Conservation (phyloP, 2,113 vertebrate genomes). For the Apodemus sylvaticus region DNA sequence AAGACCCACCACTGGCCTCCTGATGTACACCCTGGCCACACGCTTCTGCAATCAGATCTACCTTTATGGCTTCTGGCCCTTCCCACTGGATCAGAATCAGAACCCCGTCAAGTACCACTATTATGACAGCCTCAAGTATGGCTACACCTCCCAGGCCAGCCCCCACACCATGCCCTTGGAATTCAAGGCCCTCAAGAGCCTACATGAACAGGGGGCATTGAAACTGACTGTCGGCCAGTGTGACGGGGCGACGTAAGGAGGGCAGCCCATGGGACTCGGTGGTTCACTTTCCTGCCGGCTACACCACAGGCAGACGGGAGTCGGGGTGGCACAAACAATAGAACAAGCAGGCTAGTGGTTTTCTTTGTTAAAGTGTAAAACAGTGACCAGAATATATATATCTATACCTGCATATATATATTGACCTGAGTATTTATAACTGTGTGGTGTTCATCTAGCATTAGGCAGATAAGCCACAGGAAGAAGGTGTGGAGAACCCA, state of each 20-base stretch:
- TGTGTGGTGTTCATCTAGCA: conserved; percentile 86
- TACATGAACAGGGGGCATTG: conserved; percentile 95
- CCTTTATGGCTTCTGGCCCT: conserved; percentile 98
- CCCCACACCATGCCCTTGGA: conserved; percentile 98
- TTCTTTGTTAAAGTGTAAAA: conserved; percentile 84
- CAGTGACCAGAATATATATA: conserved; percentile 84
- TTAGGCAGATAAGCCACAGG: conserved; percentile 78
- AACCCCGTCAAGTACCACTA: conserved; percentile 97
- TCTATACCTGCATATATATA: conserved; percentile 85
- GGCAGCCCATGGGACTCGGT: conserved; percentile 35
- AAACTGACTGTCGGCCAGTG: conserved; percentile 94
- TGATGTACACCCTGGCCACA: conserved; percentile 98
- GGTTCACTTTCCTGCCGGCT: conserved; percentile 79
- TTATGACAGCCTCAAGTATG: conserved; percentile 94
- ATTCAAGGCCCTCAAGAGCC: conserved; percentile 93
- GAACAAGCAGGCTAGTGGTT: conserved; percentile 82
- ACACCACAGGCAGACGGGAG: conserved; percentile 82
- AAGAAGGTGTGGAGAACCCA: conserved; percentile 73
- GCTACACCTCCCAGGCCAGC: conserved; percentile 95
- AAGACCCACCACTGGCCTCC: conserved; percentile 95
- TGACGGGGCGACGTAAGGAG: conserved; percentile 85
- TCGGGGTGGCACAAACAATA: conserved; percentile 78
- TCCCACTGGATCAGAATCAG: conserved; percentile 89
- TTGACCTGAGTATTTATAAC: conserved; percentile 87
- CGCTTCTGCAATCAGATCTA: conserved; percentile 98